A percentile compares a stretch with the other conserved stretches of the same genome.
Evolutionary conservation across 2,797 vertebrate species (phyloP).

Genomic region (Pagetopsis macropterus): DNA sequence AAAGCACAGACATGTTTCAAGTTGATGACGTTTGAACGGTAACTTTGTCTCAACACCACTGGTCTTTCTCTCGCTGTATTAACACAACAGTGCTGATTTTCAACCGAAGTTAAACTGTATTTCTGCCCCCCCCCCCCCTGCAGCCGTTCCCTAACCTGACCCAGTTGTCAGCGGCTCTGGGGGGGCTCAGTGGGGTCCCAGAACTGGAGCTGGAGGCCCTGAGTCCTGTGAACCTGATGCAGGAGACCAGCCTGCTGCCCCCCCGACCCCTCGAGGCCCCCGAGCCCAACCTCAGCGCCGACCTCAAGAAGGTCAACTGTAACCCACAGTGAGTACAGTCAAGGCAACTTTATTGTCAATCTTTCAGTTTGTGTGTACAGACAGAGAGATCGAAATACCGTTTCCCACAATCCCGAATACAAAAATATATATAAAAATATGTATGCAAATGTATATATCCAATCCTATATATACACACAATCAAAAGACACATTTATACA

Average conservation of each 20-base stretch:
- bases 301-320: conserved; percentile 95
- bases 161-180: conserved; percentile 91
- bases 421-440: too few species aligned
- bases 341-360: too few species aligned
- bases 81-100: neutral
- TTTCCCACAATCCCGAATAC: too few species aligned
- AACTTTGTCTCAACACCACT: neutral
- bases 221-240: conserved; percentile 91
- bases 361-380: too few species aligned
- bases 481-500: too few species aligned
- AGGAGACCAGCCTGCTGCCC: conserved; percentile 93
- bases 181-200: conserved; percentile 91
- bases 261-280: conserved; percentile 85
- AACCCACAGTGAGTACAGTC: conserved; percentile 90
- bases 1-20: neutral
- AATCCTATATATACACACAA: too few species aligned
- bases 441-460: too few species aligned
- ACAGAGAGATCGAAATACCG: too few species aligned
- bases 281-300: conserved; percentile 92
- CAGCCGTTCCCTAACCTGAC: conserved; percentile 91
- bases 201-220: conserved; percentile 92
- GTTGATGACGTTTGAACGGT: neutral
- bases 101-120: accelerated
- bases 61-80: neutral
- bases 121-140: neutral